Conservation (phyloP, 2,888 invertebrate species). For the Protonemura montana region DNA sequence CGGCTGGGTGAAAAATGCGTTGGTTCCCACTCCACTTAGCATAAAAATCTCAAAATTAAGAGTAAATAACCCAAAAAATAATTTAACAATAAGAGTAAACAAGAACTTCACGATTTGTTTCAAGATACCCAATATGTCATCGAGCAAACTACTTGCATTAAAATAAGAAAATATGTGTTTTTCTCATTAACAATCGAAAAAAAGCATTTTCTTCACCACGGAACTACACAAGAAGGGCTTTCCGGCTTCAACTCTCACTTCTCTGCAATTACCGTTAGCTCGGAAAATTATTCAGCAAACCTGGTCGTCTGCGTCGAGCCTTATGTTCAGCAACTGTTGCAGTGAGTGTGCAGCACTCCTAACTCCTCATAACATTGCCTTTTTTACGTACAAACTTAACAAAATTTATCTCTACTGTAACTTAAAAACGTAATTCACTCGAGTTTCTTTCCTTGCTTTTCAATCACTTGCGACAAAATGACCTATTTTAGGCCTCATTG, state of each 20-base stretch:
- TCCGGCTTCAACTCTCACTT: neutral
- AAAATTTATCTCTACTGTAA: neutral
- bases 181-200: too few species aligned
- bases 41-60: too few species aligned
- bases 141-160: too few species aligned
- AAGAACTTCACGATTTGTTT: too few species aligned
- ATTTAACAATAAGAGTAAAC: too few species aligned
- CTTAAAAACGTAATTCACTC: neutral
- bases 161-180: too few species aligned
- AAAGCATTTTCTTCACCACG: neutral
- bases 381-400: neutral
- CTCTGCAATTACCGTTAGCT: neutral
- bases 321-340: neutral
- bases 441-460: neutral
- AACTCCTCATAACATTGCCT: neutral
- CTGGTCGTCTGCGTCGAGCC: neutral
- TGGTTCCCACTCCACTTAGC: too few species aligned
- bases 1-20: too few species aligned
- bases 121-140: too few species aligned
- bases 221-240: neutral
- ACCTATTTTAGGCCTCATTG: neutral
- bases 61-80: too few species aligned
- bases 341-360: neutral
- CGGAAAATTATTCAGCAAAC: neutral
- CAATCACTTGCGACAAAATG: neutral